Percentiles rank a stretch among this genome's conserved stretches.
phyloP scores from a whole-genome alignment of 2,888 invertebrate species.

The Reticulitermes lucifugus region DNA sequence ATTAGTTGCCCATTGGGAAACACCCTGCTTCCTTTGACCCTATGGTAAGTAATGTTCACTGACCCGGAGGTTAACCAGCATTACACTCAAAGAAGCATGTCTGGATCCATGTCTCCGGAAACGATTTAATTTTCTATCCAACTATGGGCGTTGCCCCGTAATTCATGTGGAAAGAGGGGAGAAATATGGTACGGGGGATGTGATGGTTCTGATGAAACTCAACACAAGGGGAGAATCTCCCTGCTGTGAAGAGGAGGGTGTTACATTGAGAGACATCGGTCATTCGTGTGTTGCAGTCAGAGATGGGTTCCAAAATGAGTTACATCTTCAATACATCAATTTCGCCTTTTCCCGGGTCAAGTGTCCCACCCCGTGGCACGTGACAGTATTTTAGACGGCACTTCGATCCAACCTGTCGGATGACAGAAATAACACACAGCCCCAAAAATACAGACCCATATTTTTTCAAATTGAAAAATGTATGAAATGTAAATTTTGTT shows the following conservation, averaged over 20 bases:
- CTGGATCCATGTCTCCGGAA: neutral
- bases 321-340: neutral
- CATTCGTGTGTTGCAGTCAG: too few relatives aligned
- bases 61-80: neutral
- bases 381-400: too few relatives aligned
- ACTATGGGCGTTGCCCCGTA: slow-evolving; percentile 5
- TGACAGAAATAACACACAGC: too few relatives aligned
- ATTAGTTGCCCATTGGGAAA: neutral
- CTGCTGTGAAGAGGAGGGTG: neutral
- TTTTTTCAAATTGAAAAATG: too few relatives aligned
- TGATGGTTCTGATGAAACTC: slow-evolving; percentile 10
- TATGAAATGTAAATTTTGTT: too few relatives aligned
- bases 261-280: neutral
- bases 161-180: neutral
- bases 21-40: neutral
- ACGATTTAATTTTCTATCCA: neutral
- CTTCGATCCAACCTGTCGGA: too few relatives aligned
- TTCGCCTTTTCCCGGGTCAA: too few relatives aligned
- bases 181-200: neutral
- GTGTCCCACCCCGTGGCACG: too few relatives aligned
- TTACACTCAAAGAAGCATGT: neutral
- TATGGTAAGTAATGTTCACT: neutral
- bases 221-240: slow-evolving; percentile 19
- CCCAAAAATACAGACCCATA: too few relatives aligned
- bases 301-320: neutral